Percentiles rank a stretch among this genome's conserved stretches.
Conservation (phyloP, 2,113 vertebrate genomes). For the Hemiprocne comata region DNA sequence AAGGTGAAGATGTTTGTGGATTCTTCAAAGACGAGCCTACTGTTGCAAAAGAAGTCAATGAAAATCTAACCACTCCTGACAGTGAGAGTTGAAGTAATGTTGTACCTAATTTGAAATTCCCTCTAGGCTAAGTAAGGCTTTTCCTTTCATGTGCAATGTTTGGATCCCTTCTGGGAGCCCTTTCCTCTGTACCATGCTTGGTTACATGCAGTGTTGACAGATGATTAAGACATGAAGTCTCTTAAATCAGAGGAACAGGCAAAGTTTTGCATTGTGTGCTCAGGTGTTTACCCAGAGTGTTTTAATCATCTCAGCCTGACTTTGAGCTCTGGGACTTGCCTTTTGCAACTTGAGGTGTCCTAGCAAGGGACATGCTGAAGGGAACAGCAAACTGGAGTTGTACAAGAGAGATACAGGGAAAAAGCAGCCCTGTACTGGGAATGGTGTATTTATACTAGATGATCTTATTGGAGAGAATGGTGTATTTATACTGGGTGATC, state of each 20-base stretch:
- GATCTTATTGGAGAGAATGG: neutral
- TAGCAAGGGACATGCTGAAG: neutral
- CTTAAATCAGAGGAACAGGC: slow-evolving; percentile 43
- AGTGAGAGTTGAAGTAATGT: slow-evolving; percentile 8
- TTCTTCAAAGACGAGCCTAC: slow-evolving; percentile 23
- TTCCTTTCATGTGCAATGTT: slow-evolving; percentile 42
- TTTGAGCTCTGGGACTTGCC: neutral
- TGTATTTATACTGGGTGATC: fast-evolving
- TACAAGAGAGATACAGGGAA: neutral
- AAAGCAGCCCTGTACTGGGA: neutral
- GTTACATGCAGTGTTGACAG: slow-evolving; percentile 34
- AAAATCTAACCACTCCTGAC: slow-evolving; percentile 37
- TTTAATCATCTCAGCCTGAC: neutral
- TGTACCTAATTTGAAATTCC: slow-evolving; percentile 68
- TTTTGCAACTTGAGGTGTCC: neutral
- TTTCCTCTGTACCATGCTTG: neutral
- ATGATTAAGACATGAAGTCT: slow-evolving; percentile 69
- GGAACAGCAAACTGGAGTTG: neutral
- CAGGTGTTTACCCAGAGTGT: neutral
- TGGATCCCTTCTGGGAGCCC: slow-evolving; percentile 59
- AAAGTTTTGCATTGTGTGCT: neutral
- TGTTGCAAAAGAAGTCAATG: slow-evolving; percentile 38
- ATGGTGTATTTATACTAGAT: fast-evolving
- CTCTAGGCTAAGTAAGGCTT: slow-evolving; percentile 59
- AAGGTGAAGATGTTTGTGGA: slow-evolving; percentile 42